Evolutionary conservation across 2,888 invertebrate genomes (phyloP), one percentile per base, ranked within the genome.

Genomic region (Saturnia pavonia): DNA sequence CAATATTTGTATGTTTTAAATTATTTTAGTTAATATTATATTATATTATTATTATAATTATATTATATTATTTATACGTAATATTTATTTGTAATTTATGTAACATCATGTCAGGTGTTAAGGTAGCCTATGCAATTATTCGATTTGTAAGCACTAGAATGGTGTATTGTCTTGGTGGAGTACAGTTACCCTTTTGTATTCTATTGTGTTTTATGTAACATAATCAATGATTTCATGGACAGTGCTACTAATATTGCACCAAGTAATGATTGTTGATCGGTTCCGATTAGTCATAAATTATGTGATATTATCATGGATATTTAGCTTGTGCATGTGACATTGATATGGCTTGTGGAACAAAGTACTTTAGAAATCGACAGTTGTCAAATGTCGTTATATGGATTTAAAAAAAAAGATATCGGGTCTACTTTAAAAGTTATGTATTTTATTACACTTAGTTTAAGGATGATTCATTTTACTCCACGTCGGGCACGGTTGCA

Each of bases 201-300:
- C 57, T 27, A 60, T 60, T 60, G 57, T 60, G 27, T 27, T 25
- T 60, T 60, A 27, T 60, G 27, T 60, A 60, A 60, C 57, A 60
- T 2, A 27, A 12, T 60, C 14, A 2, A 27, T 27, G 11, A 12
- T 60, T 60, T 0, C 14, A 16, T 60, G 12, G 6, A 12, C 12
- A 54, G 22, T n/a, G 11, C 7, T 54, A 54, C 22, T 22, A 11
- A 12, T n/a, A 54, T 22, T 9, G 19, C 54, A 22, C n/a, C 22
- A 1, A 22, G 54, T 11, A 1, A 22, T 54, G 54, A 22, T 11
- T 54, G 54, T 54, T 6, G 22, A 54, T 22, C 51, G 22, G 22
- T n/a, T 54, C 22, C n/a, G 22, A 22, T 54, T 22, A 2, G 22
- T 11, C 54, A 54, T 54, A 22, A 54, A 54, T 54, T 11, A 8